Percentiles rank a stretch among this genome's conserved stretches.
phyloP scores from a whole-genome alignment of 2,113 vertebrate species.

The Phylloscopus whistleri region DNA sequence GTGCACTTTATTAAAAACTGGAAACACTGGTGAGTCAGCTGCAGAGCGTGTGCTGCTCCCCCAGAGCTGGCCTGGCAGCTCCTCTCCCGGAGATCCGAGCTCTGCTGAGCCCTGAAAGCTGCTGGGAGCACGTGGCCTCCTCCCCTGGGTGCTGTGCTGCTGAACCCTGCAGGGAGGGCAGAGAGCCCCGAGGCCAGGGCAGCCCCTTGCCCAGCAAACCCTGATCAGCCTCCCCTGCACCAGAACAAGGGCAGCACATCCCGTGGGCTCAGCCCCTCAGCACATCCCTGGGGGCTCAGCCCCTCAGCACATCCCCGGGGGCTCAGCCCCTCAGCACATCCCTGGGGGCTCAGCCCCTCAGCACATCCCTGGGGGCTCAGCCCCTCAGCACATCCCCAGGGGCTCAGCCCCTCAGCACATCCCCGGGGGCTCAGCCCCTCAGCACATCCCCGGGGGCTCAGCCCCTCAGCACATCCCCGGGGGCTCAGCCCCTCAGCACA shows the following conservation, averaged over 20 bases:
- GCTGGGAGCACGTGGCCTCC: not conserved
- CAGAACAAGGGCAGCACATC: not conserved
- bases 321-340: too few species aligned
- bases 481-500: too few species aligned
- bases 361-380: too few species aligned
- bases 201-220: not conserved
- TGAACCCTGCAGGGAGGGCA: not conserved
- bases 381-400: not conserved
- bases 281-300: too few species aligned
- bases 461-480: too few species aligned
- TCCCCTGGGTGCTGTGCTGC: not conserved
- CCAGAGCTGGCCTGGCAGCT: not conserved
- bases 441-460: not conserved
- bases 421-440: too few species aligned
- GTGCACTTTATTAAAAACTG: conserved; percentile 10
- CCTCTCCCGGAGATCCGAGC: not conserved
- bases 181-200: not conserved
- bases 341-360: too few species aligned
- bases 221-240: not conserved
- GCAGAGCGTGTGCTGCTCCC: not conserved
- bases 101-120: not conserved
- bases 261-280: too few species aligned
- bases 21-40: not conserved
- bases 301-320: too few species aligned
- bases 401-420: too few species aligned